A percentile compares a stretch with the other conserved stretches of the same genome.
Conservation (phyloP, 2,888 invertebrate genomes). For the Elmis aenea region DNA sequence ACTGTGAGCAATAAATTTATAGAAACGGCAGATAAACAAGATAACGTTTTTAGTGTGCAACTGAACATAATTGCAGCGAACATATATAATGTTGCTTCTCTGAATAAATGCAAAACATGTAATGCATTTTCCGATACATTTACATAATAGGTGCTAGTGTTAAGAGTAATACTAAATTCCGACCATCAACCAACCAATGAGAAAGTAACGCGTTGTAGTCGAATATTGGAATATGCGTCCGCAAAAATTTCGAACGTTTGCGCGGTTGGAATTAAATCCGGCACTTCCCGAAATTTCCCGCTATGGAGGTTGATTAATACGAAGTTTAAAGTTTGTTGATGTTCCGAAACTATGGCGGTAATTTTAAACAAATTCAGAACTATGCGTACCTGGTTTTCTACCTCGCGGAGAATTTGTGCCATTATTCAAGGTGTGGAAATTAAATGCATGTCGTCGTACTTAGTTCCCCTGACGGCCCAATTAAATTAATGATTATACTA, state of each 20-base stretch:
- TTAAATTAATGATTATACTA: conserved; percentile 23
- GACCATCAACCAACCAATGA: too few relatives aligned
- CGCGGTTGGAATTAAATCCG: too few relatives aligned
- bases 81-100: too few relatives aligned
- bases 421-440: conserved; percentile 22
- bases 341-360: conserved; percentile 37
- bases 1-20: conserved; percentile 32
- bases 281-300: conserved; percentile 27
- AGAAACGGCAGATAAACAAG: conserved; percentile 30
- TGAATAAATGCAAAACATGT: too few relatives aligned
- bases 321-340: conserved; percentile 33
- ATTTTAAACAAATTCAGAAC: conserved; percentile 33
- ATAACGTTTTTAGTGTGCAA: conserved; percentile 35
- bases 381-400: conserved; percentile 32
- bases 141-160: too few relatives aligned
- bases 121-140: too few relatives aligned
- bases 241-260: too few relatives aligned
- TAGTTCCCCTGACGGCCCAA: conserved; percentile 24
- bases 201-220: too few relatives aligned
- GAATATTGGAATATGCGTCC: too few relatives aligned
- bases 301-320: conserved; percentile 40
- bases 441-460: conserved; percentile 24
- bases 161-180: too few relatives aligned
- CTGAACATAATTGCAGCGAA: conserved; percentile 31
- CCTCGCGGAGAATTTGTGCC: conserved; percentile 16